Percentiles rank a stretch among this genome's conserved stretches.
These are phyloP conservation scores for Lithophane ornitopus DNA, from an alignment of 2,888 invertebrate genomes.

Conservation along the genomic window DNA sequence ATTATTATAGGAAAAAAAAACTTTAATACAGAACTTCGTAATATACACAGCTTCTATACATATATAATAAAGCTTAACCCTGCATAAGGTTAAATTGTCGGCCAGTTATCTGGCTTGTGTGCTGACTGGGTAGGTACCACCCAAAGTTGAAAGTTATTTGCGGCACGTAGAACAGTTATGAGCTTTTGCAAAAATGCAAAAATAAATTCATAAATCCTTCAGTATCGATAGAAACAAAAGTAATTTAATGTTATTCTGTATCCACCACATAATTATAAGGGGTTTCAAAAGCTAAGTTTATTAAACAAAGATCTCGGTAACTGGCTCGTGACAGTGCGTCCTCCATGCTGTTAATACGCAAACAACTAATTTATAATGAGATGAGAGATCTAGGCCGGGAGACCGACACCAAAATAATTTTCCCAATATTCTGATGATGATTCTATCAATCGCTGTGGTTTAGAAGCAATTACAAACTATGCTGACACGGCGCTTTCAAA, in stretches of 20 bases:
- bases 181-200: background rate
- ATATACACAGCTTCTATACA: too few relatives aligned
- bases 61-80: too few relatives aligned
- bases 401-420: constrained; percentile 26
- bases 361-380: constrained; percentile 79
- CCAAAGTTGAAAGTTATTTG: background rate
- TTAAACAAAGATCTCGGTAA: constrained; percentile 20
- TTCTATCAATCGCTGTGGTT: background rate
- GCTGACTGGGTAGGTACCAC: too few relatives aligned
- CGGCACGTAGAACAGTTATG: background rate
- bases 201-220: background rate
- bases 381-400: constrained; percentile 70
- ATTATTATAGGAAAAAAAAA: too few relatives aligned
- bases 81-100: too few relatives aligned
- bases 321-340: constrained; percentile 46
- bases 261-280: background rate
- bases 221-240: background rate
- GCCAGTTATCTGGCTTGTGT: too few relatives aligned
- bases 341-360: constrained; percentile 75
- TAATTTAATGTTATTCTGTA: background rate
- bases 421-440: background rate
- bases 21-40: too few relatives aligned
- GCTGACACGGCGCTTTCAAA: background rate
- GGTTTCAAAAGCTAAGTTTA: constrained; percentile 10
- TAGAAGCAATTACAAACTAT: background rate